Evolutionary conservation across 2,888 invertebrate species (phyloP).

Genomic region (Eristalis arbustorum): DNA sequence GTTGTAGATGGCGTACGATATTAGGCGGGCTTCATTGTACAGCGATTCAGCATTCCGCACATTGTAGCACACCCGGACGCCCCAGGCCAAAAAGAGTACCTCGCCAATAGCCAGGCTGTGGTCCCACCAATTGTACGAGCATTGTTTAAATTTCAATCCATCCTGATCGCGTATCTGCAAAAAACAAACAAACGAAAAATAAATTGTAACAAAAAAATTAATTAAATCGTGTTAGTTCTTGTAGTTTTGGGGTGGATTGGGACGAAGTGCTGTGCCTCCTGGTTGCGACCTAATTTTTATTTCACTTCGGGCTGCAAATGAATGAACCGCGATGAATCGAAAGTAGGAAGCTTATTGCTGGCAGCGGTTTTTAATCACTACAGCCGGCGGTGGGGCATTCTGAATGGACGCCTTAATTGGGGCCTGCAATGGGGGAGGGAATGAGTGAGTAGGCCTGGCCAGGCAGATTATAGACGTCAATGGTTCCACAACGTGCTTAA

Average conservation of each 20-base stretch:
- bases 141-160: slow-evolving; percentile 92
- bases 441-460: not conserved
- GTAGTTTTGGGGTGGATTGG: not conserved
- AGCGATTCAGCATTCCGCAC: slow-evolving; percentile 94
- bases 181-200: slow-evolving; percentile 9
- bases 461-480: not conserved
- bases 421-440: not conserved
- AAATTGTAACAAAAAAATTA: too few species aligned
- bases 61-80: slow-evolving; percentile 91
- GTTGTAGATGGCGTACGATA: slow-evolving; percentile 97
- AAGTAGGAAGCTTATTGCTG: not conserved
- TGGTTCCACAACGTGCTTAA: too few species aligned
- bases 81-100: slow-evolving; percentile 90
- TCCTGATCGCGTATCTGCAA: slow-evolving; percentile 86
- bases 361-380: not conserved
- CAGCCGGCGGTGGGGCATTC: not conserved
- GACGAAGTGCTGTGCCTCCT: not conserved
- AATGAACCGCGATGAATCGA: not conserved
- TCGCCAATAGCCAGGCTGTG: slow-evolving; percentile 94
- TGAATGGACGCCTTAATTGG: not conserved
- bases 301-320: not conserved
- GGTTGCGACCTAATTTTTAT: not conserved
- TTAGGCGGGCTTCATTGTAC: slow-evolving; percentile 95
- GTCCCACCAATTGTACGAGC: slow-evolving; percentile 97
- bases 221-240: not conserved